A percentile compares a stretch with the other conserved stretches of the same genome.
Conservation (phyloP, 2,888 invertebrate genomes). For the Toxonevra muliebris region DNA sequence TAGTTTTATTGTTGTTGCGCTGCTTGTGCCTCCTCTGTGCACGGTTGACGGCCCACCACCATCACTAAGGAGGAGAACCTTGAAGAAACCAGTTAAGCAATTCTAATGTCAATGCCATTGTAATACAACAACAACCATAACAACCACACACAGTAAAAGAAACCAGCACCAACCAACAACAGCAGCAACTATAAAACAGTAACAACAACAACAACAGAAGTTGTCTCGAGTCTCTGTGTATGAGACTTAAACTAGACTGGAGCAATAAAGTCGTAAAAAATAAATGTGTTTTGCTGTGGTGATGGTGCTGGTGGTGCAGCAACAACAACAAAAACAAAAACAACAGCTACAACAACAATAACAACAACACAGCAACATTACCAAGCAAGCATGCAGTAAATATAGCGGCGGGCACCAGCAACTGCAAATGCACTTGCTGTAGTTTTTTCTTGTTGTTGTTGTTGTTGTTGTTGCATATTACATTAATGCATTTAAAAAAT, state of each 20-base stretch:
- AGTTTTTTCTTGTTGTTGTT: too few relatives aligned
- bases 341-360: too few relatives aligned
- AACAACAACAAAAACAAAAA: too few relatives aligned
- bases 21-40: background rate
- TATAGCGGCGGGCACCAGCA: too few relatives aligned
- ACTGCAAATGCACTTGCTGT: too few relatives aligned
- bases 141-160: background rate
- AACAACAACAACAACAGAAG: background rate
- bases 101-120: constrained; percentile 65
- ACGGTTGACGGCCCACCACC: constrained; percentile 16
- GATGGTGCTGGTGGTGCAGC: too few relatives aligned
- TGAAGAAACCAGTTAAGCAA: constrained; percentile 63
- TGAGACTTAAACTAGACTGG: constrained; percentile 11
- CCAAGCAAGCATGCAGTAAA: too few relatives aligned
- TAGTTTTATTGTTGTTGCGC: background rate
- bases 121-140: constrained; percentile 13
- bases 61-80: constrained; percentile 50
- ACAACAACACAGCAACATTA: too few relatives aligned
- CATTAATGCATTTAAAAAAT: too few relatives aligned
- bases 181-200: background rate
- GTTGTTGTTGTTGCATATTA: too few relatives aligned
- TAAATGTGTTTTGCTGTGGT: too few relatives aligned
- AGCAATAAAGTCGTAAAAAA: constrained; percentile 2
- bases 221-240: background rate
- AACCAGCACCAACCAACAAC: background rate